phyloP scores from a whole-genome alignment of 2,888 invertebrate genomes.

The Synanthedon vespiformis region DNA sequence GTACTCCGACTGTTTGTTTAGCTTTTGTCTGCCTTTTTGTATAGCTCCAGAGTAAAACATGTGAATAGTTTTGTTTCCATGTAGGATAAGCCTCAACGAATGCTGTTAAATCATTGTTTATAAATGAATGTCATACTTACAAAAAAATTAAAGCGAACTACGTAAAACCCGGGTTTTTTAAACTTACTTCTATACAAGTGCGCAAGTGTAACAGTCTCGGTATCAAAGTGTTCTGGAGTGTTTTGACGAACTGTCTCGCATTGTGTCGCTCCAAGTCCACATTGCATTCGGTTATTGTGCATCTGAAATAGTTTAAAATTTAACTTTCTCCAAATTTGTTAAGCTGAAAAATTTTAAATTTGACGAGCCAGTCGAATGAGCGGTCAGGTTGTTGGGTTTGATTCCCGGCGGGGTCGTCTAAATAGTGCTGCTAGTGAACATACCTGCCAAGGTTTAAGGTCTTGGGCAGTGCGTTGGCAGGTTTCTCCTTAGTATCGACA shows the following conservation, averaged over 20 bases:
- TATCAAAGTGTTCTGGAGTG: slow-evolving; percentile 78
- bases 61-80: no score
- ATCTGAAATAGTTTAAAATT: slow-evolving; percentile 26
- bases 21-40: no score
- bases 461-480: slow-evolving; percentile 49
- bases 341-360: no score
- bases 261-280: slow-evolving; percentile 89
- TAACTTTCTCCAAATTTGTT: no score
- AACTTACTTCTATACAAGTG: slow-evolving; percentile 80
- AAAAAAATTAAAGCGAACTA: neutral
- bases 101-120: neutral
- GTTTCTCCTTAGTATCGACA: slow-evolving; percentile 25
- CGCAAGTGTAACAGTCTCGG: slow-evolving; percentile 81
- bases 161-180: neutral
- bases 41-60: no score
- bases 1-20: no score
- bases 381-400: no score
- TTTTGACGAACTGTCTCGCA: slow-evolving; percentile 85
- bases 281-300: slow-evolving; percentile 73
- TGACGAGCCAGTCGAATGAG: no score
- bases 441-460: slow-evolving; percentile 62
- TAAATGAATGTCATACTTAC: neutral
- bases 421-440: neutral
- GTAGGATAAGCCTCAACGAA: neutral
- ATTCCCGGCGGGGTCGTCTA: no score